Conservation (phyloP, 1,140 invertebrate genomes). For the Drepana arcuata region DNA sequence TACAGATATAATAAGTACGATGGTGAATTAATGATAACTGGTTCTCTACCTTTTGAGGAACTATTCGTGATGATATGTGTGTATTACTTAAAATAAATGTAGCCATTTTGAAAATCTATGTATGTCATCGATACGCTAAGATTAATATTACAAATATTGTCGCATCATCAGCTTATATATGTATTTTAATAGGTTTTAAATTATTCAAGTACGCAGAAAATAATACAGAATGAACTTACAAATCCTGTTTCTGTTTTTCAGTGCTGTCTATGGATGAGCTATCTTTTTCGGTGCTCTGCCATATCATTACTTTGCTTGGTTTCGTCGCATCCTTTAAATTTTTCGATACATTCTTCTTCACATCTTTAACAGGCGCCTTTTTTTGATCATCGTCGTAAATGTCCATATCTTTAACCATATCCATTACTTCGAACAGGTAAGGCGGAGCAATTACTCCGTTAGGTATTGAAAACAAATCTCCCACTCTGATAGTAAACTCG, state of each 20-base stretch:
- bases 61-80: no score
- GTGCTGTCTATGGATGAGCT: conserved; percentile 18
- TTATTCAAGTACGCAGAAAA: no score
- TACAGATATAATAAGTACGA: no score
- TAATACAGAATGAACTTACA: conserved; percentile 16
- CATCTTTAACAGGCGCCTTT: conserved; percentile 27
- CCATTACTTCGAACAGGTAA: conserved; percentile 37
- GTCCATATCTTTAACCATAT: conserved; percentile 36
- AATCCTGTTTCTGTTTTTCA: conserved; percentile 25
- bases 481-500: conserved; percentile 31
- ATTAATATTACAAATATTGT: no score
- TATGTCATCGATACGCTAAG: no score
- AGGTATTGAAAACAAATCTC: conserved; percentile 20
- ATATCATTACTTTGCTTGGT: conserved; percentile 32
- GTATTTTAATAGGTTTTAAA: no score
- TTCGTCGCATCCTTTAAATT: conserved; percentile 28
- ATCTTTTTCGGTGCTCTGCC: conserved; percentile 21
- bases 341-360: conserved; percentile 32
- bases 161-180: no score
- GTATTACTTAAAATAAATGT: no score
- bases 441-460: conserved; percentile 8
- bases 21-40: no score
- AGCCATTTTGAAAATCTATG: no score
- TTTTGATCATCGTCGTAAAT: conserved; percentile 28
- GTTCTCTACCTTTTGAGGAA: no score